phyloP scores from a whole-genome alignment of 2,888 invertebrate genomes.

The Stratiomys singularior region DNA sequence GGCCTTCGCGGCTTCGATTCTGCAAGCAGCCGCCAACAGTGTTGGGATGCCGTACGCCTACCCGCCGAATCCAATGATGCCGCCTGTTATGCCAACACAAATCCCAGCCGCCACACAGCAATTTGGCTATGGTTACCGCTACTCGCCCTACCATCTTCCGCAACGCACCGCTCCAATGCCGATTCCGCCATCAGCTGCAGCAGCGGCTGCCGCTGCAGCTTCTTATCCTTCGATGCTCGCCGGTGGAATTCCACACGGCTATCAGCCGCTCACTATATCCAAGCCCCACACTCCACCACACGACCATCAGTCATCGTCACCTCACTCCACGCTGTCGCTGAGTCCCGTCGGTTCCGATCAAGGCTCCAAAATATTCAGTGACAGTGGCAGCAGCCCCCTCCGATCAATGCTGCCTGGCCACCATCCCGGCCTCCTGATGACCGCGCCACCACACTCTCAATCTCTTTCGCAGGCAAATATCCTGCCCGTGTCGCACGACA shows the following conservation, averaged over 20 bases:
- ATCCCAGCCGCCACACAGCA: slow-evolving; percentile 69
- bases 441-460: slow-evolving; percentile 57
- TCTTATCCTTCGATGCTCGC: slow-evolving; percentile 56
- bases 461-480: slow-evolving; percentile 59
- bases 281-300: slow-evolving; percentile 65
- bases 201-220: slow-evolving; percentile 58
- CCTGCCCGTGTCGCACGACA: slow-evolving; percentile 60
- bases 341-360: slow-evolving; percentile 65
- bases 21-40: slow-evolving; percentile 87
- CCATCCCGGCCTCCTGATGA: slow-evolving; percentile 59
- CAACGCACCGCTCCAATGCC: slow-evolving; percentile 65
- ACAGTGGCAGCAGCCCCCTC: slow-evolving; percentile 58
- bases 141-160: slow-evolving; percentile 69
- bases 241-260: slow-evolving; percentile 57
- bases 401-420: slow-evolving; percentile 12
- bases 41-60: slow-evolving; percentile 74
- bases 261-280: slow-evolving; percentile 57
- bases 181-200: slow-evolving; percentile 58
- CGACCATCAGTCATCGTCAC: slow-evolving; percentile 64
- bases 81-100: slow-evolving; percentile 69
- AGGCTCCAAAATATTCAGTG: slow-evolving; percentile 62
- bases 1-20: slow-evolving; percentile 89
- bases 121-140: slow-evolving; percentile 67
- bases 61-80: slow-evolving; percentile 69
- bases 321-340: slow-evolving; percentile 64